phyloP scores from a whole-genome alignment of 2,888 invertebrate species.

The Perdita meconis region DNA sequence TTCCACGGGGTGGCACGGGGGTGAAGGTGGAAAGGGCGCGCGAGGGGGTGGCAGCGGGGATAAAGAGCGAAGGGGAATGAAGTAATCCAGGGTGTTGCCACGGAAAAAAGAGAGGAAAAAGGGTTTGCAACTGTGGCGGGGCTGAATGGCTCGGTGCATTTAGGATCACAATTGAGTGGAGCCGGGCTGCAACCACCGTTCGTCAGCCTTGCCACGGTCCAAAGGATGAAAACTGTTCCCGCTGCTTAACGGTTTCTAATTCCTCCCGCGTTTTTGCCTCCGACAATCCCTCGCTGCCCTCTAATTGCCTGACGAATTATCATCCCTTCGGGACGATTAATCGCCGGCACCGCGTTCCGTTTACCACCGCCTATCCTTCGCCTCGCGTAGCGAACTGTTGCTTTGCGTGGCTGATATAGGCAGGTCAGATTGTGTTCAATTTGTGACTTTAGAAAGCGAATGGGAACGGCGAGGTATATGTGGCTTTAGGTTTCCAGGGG shows the following conservation, averaged over 20 bases:
- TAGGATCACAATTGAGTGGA: conserved; percentile 56
- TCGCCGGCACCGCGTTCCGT: conserved; percentile 13
- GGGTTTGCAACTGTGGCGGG: conserved; percentile 41
- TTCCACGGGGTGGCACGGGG: conserved; percentile 45
- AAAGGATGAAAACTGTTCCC: conserved; percentile 49
- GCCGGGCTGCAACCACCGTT: conserved; percentile 50
- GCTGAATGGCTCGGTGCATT: conserved; percentile 63
- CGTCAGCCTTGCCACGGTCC: conserved; percentile 43
- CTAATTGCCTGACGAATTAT: conserved; percentile 51
- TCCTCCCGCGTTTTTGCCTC: conserved; percentile 36
- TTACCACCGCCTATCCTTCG: conserved; percentile 18
- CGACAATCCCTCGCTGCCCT: conserved; percentile 20
- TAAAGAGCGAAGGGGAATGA: conserved; percentile 54
- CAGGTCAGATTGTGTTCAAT: not conserved
- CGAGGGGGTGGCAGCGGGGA: conserved; percentile 7
- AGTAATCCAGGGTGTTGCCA: conserved; percentile 61
- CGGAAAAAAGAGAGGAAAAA: conserved; percentile 39
- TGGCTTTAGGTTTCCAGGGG: too few relatives aligned
- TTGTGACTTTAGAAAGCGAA: too few relatives aligned
- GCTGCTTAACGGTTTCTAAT: conserved; percentile 64
- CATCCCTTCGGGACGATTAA: conserved; percentile 19
- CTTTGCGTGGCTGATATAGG: not conserved
- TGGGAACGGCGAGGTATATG: too few relatives aligned
- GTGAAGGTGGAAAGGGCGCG: conserved; percentile 24
- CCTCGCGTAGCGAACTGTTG: conserved; percentile 19